Evolutionary conservation across 2,888 invertebrate genomes (phyloP).

Genomic region (Lochmaea crataegi): DNA sequence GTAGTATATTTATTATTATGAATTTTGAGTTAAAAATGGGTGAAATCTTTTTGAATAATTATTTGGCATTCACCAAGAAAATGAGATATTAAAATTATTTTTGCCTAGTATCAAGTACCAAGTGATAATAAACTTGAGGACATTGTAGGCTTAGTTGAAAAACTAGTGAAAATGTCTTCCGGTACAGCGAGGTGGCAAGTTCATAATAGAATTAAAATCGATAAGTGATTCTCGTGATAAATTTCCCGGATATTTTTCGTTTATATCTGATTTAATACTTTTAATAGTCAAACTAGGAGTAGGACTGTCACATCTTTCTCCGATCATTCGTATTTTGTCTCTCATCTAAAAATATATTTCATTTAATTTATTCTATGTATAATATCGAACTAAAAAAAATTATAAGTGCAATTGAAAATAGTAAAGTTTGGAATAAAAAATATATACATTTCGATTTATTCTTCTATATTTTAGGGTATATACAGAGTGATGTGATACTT

Average conservation of each 20-base stretch:
- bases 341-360: constrained; percentile 53
- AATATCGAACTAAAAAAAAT: too few relatives aligned
- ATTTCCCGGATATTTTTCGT: constrained; percentile 67
- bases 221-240: too few relatives aligned
- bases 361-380: not conserved
- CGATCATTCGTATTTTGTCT: constrained; percentile 57
- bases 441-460: too few relatives aligned
- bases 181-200: constrained; percentile 66
- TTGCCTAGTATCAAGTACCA: constrained; percentile 36
- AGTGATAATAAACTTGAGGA: constrained; percentile 65
- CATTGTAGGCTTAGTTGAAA: constrained; percentile 58
- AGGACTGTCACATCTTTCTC: constrained; percentile 50
- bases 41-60: too few relatives aligned
- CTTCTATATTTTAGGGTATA: too few relatives aligned
- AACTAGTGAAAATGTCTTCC: constrained; percentile 64
- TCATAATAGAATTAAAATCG: constrained; percentile 63
- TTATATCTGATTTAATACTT: constrained; percentile 62
- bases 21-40: too few relatives aligned
- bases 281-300: constrained; percentile 50
- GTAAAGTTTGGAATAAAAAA: too few relatives aligned
- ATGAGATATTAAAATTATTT: too few relatives aligned
- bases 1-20: too few relatives aligned
- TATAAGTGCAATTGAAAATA: too few relatives aligned
- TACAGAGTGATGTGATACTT: too few relatives aligned
- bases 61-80: too few relatives aligned